Base-by-base conservation (phyloP, 2,888 invertebrate genomes). In the Dryococelus australis region DNA sequence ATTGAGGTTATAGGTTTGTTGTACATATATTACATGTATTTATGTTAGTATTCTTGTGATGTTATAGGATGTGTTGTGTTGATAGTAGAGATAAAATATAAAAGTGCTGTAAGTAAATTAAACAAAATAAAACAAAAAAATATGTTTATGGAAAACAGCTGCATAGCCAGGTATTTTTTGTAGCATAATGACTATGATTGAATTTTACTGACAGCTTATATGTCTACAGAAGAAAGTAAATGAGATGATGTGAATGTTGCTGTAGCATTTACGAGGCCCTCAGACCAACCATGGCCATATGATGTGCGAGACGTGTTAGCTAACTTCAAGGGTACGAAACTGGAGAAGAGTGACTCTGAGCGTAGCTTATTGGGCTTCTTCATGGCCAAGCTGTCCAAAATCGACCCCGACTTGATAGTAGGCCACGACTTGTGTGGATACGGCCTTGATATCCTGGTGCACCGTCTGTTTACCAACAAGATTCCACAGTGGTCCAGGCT, bases 371-470 rank as follows among this genome's bases (percentile, higher is more conserved):
- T 99, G 0, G 97, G 96, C 90, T 96, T 96, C 92, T 96, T 99
- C 89, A 94, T 99, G 90, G 96, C 96, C 0, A 97, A 97, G 91
- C 95, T 99, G 90, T 96, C 96, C 92, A 96, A 95, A 91, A 93
- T 97, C 86, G 99, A 99, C 91, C 98, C 99, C 91, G 99, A 99
- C 93, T 93, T 99, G 47, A 95, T 99, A 81, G 96, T 99, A 3
- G 99, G 99, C 0, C 98, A 99, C 91, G 99, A 99, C 92, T 93
- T 98, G 83, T 95, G 96, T 90, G 97, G 97, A 51, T 98, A 97
- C 92, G 98, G 98, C 91, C 94, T 99, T 88, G 97, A 98, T 90
- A 94, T 99, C 3, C 94, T 99, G n/a, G 95, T 98, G 84, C 96
- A 97, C 88, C 96, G 99, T 89, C 95, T 99, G 88, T 93, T 95